Base-by-base conservation (phyloP, 1,140 invertebrate genomes). In the Apis florea region DNA sequence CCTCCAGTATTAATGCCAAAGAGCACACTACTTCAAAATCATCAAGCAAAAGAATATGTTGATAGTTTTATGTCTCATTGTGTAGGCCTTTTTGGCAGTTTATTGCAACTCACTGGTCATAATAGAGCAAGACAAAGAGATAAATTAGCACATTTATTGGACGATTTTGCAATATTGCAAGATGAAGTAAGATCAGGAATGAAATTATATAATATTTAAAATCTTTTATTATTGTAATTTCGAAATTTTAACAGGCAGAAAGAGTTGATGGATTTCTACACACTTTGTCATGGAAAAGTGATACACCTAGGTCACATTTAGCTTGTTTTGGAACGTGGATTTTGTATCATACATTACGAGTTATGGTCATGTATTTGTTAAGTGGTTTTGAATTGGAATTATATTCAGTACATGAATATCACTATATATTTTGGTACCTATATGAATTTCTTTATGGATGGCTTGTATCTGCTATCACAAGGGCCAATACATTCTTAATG, bases 251-350 rank as follows among this genome's bases (percentile, higher is more conserved):
- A 58, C 92, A 98, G 97, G 98, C 98, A 31, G 98, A 99, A 91
- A 96, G 97, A 88, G 96, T 99, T 5, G 98, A 99, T 94, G 96
- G 96, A 11, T 96, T 96, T 91, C 94, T 98, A 70, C 96, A 98
- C 91, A 95, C 95, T 83, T 90, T 97, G 40, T 95, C 96, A 17
- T 90, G 95, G 66, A 96, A 96, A 92, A 94, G 94, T 79, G 96
- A 97, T 66, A 94, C 95, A 17, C 95, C 95, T 1, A 93, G 96
- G 9, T 95, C 96, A 69, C 96, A 98, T 91, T 94, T 97, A 74
- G 97, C 98, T 0, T 98, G 97, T 91, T 98, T 99, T 92, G 97
- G 97, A 61, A 99, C 98, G 13, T 99, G 98, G 98, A 96, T 99
- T 47, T 94, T 99, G 66, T 99, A 99, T 94, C 98, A 99, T 92